Evolutionary conservation across 2,888 invertebrate species (phyloP), one percentile per base, ranked within the genome.

Genomic region (Physocephala rufipes): DNA sequence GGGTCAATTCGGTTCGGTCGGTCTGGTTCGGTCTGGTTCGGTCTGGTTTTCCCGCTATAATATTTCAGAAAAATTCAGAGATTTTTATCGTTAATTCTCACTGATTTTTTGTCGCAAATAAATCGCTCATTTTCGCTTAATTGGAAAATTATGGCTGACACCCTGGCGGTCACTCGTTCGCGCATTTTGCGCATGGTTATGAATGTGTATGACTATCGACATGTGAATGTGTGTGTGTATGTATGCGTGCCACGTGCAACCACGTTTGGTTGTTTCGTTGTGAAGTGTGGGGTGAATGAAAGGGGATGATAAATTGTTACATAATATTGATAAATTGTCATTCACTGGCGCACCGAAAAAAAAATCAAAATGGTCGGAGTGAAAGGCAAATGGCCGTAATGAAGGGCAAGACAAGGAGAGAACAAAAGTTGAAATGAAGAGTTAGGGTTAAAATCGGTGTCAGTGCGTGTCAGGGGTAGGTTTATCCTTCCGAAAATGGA

Each of bases 101-200:
- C 84, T 85, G 85, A 15, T 24, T 85, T 85, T 85, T 85, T 82
- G 85, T 85, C 85, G 84, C 85, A 85, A 85, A 85, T 85, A 85
- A 85, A 85, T 85, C 85, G 84, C 84, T 85, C 85, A 85, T 85
- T 85, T 85, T 85, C 85, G 83, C 83, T 84, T 85, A 85, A 85
- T 85, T 85, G 84, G 85, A 85, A 85, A 85, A 85, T 85, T 85
- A 85, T 85, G 82, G 82, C 80, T 49, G 19, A 21, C n/a, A n/a
- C 66, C n/a, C 61, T 47, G 43, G 43, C 62, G 19, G 51, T 28
- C 15, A 28, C 30, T 51, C 19, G 30, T 47, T 12, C 2, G 63
- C 63, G 58, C 58, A 58, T 28, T 26, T 16, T 19, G 19, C 19
- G 49, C 15, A 45, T 15, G 49, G 19, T 15, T 49, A 3, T 49